Evolutionary conservation across 2,113 vertebrate genomes (phyloP).

Genomic region (Tinamus guttatus): DNA sequence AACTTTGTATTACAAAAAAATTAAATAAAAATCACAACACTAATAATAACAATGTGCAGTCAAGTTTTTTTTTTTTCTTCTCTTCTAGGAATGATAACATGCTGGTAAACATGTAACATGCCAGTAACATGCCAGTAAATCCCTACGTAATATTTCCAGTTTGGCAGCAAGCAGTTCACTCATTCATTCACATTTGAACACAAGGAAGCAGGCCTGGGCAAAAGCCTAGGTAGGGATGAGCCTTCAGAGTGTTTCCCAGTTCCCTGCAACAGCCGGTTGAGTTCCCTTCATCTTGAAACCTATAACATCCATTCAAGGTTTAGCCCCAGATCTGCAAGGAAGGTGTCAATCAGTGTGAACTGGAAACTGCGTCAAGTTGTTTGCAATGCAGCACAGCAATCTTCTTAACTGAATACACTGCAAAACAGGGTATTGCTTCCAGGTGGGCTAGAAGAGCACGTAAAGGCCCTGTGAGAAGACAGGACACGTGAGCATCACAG

Average conservation of each 20-base stretch:
- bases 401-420: not conserved
- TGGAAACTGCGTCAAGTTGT: not conserved
- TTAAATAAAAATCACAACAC: slow-evolving; percentile 90
- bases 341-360: not conserved
- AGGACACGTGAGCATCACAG: not conserved
- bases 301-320: slow-evolving; percentile 4
- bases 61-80: slow-evolving; percentile 85
- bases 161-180: slow-evolving; percentile 89
- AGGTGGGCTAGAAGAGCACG: slow-evolving; percentile 15
- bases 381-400: slow-evolving; percentile 28
- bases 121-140: slow-evolving; percentile 83
- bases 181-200: slow-evolving; percentile 83
- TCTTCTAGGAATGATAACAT: slow-evolving; percentile 85
- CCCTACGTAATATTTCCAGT: slow-evolving; percentile 95
- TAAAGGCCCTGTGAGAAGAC: slow-evolving; percentile 27
- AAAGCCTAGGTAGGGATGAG: slow-evolving; percentile 14
- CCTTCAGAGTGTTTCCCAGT: not conserved
- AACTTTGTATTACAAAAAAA: slow-evolving; percentile 84
- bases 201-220: slow-evolving; percentile 76
- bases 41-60: slow-evolving; percentile 98
- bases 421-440: not conserved
- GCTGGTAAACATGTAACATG: slow-evolving; percentile 89
- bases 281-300: not conserved
- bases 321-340: slow-evolving; percentile 18
- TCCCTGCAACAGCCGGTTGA: not conserved